These are phyloP conservation scores for Lymantria monacha DNA, from an alignment of 2,888 invertebrate genomes.

Conservation along the genomic window DNA sequence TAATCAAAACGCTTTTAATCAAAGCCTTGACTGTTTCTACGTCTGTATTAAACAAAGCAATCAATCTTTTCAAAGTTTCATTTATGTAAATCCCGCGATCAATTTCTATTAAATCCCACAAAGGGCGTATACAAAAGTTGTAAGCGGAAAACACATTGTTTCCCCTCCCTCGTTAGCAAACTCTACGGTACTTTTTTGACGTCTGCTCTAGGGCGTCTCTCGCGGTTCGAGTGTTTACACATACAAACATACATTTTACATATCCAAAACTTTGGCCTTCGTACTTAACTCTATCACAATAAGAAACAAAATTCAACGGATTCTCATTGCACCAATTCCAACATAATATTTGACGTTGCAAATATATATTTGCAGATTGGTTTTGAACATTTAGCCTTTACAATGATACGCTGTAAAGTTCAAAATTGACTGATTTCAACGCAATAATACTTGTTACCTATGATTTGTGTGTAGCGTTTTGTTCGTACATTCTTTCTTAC, in stretches of 20 bases:
- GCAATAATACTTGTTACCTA: slow-evolving; percentile 29
- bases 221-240: slow-evolving; percentile 61
- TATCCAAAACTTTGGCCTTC: slow-evolving; percentile 25
- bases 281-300: slow-evolving; percentile 35
- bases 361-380: slow-evolving; percentile 44
- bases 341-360: slow-evolving; percentile 40
- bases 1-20: slow-evolving; percentile 3
- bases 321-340: slow-evolving; percentile 20
- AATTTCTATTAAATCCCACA: slow-evolving; percentile 47
- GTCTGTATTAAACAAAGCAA: slow-evolving; percentile 29
- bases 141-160: slow-evolving; percentile 61
- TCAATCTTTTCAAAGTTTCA: slow-evolving; percentile 33
- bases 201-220: slow-evolving; percentile 69
- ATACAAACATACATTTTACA: slow-evolving; percentile 40
- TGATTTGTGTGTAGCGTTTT: slow-evolving; percentile 42
- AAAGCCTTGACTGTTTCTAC: slow-evolving; percentile 19
- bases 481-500: slow-evolving; percentile 54
- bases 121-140: slow-evolving; percentile 45
- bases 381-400: slow-evolving; percentile 37
- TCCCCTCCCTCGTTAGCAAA: slow-evolving; percentile 71
- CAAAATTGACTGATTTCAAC: slow-evolving; percentile 34
- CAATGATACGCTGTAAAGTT: slow-evolving; percentile 40
- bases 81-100: slow-evolving; percentile 41
- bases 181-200: slow-evolving; percentile 72
- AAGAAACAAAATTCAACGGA: slow-evolving; percentile 44